These are phyloP conservation scores for Mnemiopsis leidyi DNA, from an alignment of 37 sponge, comb jelly and placozoan genomes.

Conservation along the genomic window DNA sequence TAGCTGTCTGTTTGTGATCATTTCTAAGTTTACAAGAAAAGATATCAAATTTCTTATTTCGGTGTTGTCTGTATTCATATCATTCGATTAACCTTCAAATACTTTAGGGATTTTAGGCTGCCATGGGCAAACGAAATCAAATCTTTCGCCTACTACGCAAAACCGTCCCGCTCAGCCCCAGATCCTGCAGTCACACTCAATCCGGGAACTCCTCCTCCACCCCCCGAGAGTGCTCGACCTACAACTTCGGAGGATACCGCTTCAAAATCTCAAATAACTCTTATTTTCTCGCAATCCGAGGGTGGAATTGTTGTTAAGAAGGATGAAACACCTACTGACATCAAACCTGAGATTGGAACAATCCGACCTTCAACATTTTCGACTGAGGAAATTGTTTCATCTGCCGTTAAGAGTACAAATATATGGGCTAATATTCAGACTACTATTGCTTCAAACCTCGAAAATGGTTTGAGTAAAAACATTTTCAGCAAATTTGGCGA, in stretches of 20 bases:
- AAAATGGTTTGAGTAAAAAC: neutral
- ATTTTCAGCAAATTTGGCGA: neutral
- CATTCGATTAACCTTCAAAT: too few relatives aligned
- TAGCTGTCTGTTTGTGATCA: too few relatives aligned
- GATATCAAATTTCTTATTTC: too few relatives aligned
- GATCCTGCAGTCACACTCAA: neutral
- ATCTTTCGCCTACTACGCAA: conserved; percentile 41
- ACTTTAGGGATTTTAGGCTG: conserved; percentile 18
- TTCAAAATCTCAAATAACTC: neutral
- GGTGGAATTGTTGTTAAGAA: neutral
- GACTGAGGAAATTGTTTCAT: neutral
- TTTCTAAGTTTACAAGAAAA: too few relatives aligned
- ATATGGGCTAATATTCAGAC: conserved; percentile 15
- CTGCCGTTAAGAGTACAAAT: neutral
- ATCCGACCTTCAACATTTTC: neutral
- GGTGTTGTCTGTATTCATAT: too few relatives aligned
- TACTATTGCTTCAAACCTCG: neutral
- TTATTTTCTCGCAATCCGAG: neutral
- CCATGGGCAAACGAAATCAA: conserved; percentile 40
- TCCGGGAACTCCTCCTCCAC: neutral
- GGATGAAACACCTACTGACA: neutral
- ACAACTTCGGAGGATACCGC: neutral
- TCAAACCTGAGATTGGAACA: neutral
- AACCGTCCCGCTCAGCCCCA: neutral
- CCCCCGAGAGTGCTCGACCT: neutral